A percentile compares a stretch with the other conserved stretches of the same genome.
Conservation (phyloP, 2,888 invertebrate genomes). For the Drosophila nr. medialis region DNA sequence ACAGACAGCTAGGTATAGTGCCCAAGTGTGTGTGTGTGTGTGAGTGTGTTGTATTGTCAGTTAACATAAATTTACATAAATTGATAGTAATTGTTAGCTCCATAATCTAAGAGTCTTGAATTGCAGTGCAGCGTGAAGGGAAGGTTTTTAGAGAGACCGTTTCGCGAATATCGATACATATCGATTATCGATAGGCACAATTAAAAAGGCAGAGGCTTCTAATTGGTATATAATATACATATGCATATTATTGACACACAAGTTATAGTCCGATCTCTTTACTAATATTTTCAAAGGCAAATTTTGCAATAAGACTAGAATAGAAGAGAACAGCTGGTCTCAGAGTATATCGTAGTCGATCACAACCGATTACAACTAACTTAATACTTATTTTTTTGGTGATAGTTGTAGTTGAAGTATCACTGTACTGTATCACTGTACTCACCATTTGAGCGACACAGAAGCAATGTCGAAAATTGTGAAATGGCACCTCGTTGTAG, state of each 20-base stretch:
- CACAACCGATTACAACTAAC: background rate
- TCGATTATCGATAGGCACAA: too few species aligned
- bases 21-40: background rate
- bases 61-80: conserved; percentile 19
- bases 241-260: too few species aligned
- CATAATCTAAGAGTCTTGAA: background rate
- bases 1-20: background rate
- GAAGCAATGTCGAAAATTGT: conserved; percentile 94
- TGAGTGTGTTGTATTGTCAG: background rate
- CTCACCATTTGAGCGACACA: conserved; percentile 94
- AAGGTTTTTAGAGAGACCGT: too few species aligned
- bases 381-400: background rate
- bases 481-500: conserved; percentile 94
- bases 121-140: background rate
- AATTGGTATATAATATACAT: too few species aligned
- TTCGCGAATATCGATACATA: too few species aligned
- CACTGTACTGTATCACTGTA: conserved; percentile 41
- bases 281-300: too few species aligned
- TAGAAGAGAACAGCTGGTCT: background rate
- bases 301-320: too few species aligned
- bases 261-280: too few species aligned
- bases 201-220: too few species aligned
- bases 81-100: background rate
- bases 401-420: background rate
- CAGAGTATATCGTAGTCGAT: background rate